phyloP scores from a whole-genome alignment of 2,113 vertebrate genomes.

The Oreotrochilus melanogaster region DNA sequence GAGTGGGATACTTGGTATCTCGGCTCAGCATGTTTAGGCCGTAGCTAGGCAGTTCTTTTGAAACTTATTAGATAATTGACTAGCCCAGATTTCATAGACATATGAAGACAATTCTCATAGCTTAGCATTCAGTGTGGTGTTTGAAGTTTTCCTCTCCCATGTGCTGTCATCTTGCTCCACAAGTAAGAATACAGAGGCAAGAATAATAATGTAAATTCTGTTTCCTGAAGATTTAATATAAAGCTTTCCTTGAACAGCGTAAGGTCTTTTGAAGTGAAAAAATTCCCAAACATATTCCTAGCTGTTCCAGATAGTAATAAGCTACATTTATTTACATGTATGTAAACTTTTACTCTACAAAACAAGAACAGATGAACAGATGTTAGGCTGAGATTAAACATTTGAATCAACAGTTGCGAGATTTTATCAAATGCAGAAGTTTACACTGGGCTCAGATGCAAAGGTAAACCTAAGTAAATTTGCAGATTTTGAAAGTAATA shows the following conservation, averaged over 20 bases:
- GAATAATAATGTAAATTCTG: background rate
- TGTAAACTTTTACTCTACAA: background rate
- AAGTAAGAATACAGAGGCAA: background rate
- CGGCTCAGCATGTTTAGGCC: background rate
- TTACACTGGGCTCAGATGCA: accelerated
- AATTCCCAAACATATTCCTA: background rate
- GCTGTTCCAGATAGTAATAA: background rate
- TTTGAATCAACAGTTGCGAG: background rate
- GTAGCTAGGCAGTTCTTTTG: background rate
- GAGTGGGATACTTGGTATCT: background rate
- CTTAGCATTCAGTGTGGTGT: background rate
- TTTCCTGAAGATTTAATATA: background rate
- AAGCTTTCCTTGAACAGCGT: background rate
- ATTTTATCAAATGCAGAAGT: background rate
- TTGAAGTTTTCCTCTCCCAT: background rate
- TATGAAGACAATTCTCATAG: background rate
- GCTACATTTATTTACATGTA: background rate
- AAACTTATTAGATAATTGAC: background rate
- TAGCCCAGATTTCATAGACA: background rate
- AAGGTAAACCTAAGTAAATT: background rate
- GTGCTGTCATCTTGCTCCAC: background rate
- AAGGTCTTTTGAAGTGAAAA: background rate
- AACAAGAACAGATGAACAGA: background rate
- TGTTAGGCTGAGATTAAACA: background rate
- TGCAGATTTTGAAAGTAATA: background rate